Evolutionary conservation across 1,140 invertebrate species (phyloP).

Genomic region (Tribolium castaneum): DNA sequence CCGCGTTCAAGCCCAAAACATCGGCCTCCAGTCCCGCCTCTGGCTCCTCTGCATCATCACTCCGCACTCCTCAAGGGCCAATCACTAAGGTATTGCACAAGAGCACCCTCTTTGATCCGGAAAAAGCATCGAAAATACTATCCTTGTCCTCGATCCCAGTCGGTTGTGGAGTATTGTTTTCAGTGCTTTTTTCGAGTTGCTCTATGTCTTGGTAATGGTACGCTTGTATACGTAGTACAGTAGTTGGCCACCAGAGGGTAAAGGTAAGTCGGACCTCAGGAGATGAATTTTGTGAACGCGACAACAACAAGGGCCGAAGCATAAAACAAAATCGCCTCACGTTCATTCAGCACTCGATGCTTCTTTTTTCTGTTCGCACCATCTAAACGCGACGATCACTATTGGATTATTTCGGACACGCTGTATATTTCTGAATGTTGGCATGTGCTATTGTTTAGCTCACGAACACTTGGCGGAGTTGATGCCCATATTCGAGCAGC

Average conservation of each 20-base stretch:
- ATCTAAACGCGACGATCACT: neutral
- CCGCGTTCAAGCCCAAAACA: constrained; percentile 91
- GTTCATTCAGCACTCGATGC: neutral
- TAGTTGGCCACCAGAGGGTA: neutral
- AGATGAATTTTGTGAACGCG: neutral
- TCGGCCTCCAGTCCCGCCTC: constrained; percentile 82
- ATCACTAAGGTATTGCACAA: constrained; percentile 86
- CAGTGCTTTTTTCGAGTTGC: constrained; percentile 18
- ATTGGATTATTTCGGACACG: neutral
- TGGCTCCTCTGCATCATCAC: constrained; percentile 73
- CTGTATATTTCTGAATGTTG: constrained; percentile 31
- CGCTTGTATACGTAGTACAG: neutral
- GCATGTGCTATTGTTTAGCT: constrained; percentile 69
- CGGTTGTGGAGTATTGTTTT: constrained; percentile 24
- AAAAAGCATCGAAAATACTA: constrained; percentile 18
- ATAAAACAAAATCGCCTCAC: neutral
- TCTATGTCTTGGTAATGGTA: neutral
- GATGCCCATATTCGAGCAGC: constrained; percentile 93
- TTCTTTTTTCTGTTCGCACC: neutral
- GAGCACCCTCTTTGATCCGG: neutral
- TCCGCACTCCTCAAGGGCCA: constrained; percentile 80
- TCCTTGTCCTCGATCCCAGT: neutral
- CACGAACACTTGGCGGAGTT: constrained; percentile 92
- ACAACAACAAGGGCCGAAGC: neutral
- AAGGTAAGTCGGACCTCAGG: neutral